Evolutionary conservation across 2,888 invertebrate species (phyloP), one percentile per base, ranked within the genome.

Genomic region (Lasioglossum marginatum): DNA sequence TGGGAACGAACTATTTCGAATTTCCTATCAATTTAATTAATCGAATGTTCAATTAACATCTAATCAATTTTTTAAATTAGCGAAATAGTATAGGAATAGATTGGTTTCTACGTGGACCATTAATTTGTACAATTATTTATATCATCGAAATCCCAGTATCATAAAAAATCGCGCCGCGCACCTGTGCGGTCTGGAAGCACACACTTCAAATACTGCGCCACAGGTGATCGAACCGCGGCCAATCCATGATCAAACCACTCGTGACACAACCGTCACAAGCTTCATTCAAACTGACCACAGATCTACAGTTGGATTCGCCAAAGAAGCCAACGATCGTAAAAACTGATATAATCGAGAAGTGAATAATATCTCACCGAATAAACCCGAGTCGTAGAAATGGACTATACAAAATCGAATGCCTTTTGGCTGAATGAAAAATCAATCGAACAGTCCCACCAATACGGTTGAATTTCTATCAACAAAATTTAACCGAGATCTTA

Each of bases 291-390:
- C 16, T 16, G 45, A 45, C 57, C 57, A 12, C 57, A n/a, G 57
- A n/a, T 57, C 57, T n/a, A 57, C 57, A 12, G 57, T 4, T 12
- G n/a, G 57, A 3, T 57, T n/a, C n/a, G n/a, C 57, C 57, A 57
- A 57, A 57, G 57, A 57, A 57, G 57, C 57, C 57, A 57, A 10
- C 57, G 4, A 10, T n/a, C 57, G 12, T 57, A n/a, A 57, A 57
- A 57, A 12, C 57, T n/a, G n/a, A 57, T 57, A 57, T 57, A n/a
- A n/a, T n/a, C n/a, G 57, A 57, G 57, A 57, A n/a, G 57, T 57
- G n/a, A 57, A 57, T 57, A 57, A 57, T 57, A 57, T 57, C n/a
- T 57, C 57, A n/a, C n/a, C n/a, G 57, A n/a, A n/a, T n/a, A 57
- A 12, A 23, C 0, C n/a, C n/a, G 12, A 10, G 12, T 57, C n/a